A percentile compares a stretch with the other conserved stretches of the same genome.
Evolutionary conservation across 2,888 invertebrate species (phyloP).

Genomic region (Antitype chi): DNA sequence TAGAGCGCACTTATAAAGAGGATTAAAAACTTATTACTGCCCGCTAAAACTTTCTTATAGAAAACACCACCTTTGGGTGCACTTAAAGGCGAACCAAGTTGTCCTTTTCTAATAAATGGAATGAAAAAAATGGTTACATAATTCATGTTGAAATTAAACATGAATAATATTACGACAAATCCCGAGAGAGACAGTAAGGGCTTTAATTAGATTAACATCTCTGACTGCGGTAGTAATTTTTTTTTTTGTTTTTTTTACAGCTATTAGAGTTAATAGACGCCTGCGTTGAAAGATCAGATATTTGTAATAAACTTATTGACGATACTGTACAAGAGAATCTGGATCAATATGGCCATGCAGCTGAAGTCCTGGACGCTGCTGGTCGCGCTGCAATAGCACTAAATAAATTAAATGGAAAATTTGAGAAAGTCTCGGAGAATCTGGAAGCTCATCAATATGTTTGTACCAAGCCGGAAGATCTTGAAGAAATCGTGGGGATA

Average conservation of each 20-base stretch:
- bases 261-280: neutral
- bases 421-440: neutral
- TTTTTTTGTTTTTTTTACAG: neutral
- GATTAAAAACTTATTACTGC: too few relatives aligned
- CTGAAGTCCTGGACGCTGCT: neutral
- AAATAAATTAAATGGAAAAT: neutral
- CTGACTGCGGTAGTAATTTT: neutral
- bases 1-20: too few relatives aligned
- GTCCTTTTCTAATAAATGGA: too few relatives aligned
- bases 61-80: too few relatives aligned
- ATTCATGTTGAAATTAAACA: too few relatives aligned
- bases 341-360: neutral
- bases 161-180: neutral
- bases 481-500: accelerated
- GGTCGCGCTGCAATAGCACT: neutral
- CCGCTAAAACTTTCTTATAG: too few relatives aligned
- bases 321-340: neutral
- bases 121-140: too few relatives aligned
- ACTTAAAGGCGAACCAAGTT: too few relatives aligned
- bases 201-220: too few relatives aligned
- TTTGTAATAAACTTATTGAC: neutral
- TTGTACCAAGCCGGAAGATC: neutral
- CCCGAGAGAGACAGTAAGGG: neutral
- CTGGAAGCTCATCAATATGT: neutral
- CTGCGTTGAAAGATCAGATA: neutral